Evolutionary conservation across 2,888 invertebrate species (phyloP), one percentile per base, ranked within the genome.

Genomic region (Bhutanitis thaidina): DNA sequence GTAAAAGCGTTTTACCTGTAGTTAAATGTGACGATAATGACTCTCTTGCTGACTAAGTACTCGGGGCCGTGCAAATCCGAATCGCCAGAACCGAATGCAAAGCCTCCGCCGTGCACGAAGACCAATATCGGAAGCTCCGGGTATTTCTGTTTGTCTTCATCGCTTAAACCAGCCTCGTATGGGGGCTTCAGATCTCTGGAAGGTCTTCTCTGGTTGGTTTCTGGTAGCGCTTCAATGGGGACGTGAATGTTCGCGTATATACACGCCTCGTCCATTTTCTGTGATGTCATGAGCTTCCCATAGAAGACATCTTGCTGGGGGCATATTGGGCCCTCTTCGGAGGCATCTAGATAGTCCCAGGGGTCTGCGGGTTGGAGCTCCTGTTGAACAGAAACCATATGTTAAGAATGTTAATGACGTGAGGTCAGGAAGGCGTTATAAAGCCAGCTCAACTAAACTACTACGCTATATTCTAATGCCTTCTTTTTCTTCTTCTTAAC

Each of bases 281-380:
- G 58, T 1, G 72, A 65, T 52, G 60, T 55, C 73, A 74, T 71
- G 7, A 85, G 45, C 1, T 53, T 55, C 0, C 74, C 74, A 61
- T 87, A 88, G 29, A 87, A 56, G 12, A 85, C 70, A 60, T 91
- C 90, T 1, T 80, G 72, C 67, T 94, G 94, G 0, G 91, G 90
- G 62, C 94, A 94, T 8, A 91, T 80, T 0, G 91, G 88, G 0
- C 92, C 89, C 57, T 92, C 93, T 2, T 80, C 74, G 1, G 86
- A 87, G 1, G 93, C 93, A 55, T 91, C 84, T 52, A 84, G 80
- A 0, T 81, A 70, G 0, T 70, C 55, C 92, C 92, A 92, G 0
- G 85, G 76, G 1, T 81, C 77, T 2, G 83, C 62, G 1, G 91
- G 90, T 55, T 86, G 77, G 0, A 92, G 85, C 53, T 91, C 89